Evolutionary conservation across 1,140 invertebrate genomes (phyloP), one percentile per base, ranked within the genome.

Genomic region (Ephestia elutella): DNA sequence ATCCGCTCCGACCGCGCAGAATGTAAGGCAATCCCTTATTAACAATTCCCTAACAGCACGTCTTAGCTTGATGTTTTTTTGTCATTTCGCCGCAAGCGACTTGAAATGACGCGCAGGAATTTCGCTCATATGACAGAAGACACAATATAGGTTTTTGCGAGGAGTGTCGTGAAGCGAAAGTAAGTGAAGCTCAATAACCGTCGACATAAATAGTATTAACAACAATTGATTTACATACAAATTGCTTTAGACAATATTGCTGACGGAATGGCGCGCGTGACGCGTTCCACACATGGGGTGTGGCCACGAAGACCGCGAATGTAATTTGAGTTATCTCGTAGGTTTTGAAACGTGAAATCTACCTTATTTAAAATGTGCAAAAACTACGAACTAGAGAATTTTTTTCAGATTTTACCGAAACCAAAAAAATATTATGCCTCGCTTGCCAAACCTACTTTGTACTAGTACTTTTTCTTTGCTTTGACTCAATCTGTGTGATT

Each of bases 201-300:
- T 86, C 78, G 79, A 68, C 85, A 86, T 85, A 86, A 87, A 87
- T 86, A 86, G 83, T 82, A 85, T 87, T 86, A 86, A 87, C 79
- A 86, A 86, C 85, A 84, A 87, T 85, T 83, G 83, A 87, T 87
- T 87, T 86, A 86, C 85, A 87, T 87, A 87, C 83, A 86, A 86
- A 87, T 87, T 85, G 85, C 83, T 87, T 85, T 85, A 87, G 82
- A 86, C 83, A 85, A 85, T 86, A 87, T 87, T 83, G 84, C 80
- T 82, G 81, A 85, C 77, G 80, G 79, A 82, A 85, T 80, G 77
- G 77, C 73, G 75, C 74, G 80, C 81, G 76, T 87, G 82, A 87
- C 78, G 82, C 76, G 80, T 58, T 57, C 66, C 66, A 62, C 68
- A 66, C 68, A 71, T 65, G 62, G 61, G 65, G 69, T 60, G 69